phyloP scores from a whole-genome alignment of 2,797 vertebrate species.

The Acanthurus leucopareius region DNA sequence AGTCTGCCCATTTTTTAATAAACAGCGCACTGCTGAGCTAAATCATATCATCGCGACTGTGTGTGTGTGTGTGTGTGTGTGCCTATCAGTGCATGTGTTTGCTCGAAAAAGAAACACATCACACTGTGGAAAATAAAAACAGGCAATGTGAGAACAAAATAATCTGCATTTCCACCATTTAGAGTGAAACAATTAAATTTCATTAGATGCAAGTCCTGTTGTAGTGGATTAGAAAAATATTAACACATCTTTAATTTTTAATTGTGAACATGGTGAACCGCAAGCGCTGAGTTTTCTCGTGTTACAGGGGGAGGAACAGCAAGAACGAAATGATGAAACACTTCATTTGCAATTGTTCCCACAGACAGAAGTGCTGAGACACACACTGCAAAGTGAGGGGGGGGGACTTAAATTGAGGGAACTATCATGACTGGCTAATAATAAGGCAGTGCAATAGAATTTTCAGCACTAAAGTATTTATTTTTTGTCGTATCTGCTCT shows the following conservation, averaged over 20 bases:
- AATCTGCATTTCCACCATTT: slow-evolving; percentile 29
- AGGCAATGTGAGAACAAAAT: slow-evolving; percentile 27
- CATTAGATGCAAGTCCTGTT: slow-evolving; percentile 21
- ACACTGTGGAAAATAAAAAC: neutral
- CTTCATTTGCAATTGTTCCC: slow-evolving; percentile 46
- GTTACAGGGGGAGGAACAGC: slow-evolving; percentile 22
- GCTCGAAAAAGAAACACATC: slow-evolving; percentile 27
- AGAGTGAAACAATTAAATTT: slow-evolving; percentile 42
- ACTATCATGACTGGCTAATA: too few species aligned
- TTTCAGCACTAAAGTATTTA: too few species aligned
- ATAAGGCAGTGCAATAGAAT: neutral
- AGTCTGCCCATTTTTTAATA: slow-evolving; percentile 76
- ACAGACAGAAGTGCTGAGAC: slow-evolving; percentile 46
- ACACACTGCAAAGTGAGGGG: slow-evolving; percentile 9
- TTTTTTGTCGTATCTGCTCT: neutral
- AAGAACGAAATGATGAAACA: slow-evolving; percentile 51
- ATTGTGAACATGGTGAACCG: slow-evolving; percentile 23
- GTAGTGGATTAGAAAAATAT: slow-evolving; percentile 12
- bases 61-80: slow-evolving; percentile 25
- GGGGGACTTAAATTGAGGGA: neutral
- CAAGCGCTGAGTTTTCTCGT: neutral
- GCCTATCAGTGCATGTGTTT: slow-evolving; percentile 36
- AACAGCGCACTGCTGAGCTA: slow-evolving; percentile 71
- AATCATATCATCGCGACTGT: slow-evolving; percentile 65
- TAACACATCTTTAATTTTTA: slow-evolving; percentile 31